Conservation (phyloP, 1,140 invertebrate genomes). For the Liolophura sinensis region DNA sequence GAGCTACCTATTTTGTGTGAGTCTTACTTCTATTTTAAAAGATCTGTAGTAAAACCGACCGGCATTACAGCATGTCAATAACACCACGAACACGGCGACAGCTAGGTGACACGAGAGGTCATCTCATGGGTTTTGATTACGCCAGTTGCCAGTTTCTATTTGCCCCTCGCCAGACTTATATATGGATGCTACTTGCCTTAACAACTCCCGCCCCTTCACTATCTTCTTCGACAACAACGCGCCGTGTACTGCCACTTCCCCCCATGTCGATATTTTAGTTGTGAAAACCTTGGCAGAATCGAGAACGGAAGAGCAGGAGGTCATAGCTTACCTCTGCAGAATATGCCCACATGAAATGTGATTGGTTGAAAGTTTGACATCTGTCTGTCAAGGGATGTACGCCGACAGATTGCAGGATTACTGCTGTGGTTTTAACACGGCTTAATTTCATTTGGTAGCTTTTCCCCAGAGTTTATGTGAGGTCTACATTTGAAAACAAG, state of each 20-base stretch:
- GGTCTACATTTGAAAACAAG: too few species aligned
- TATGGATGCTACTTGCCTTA: background rate
- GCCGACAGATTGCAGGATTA: too few species aligned
- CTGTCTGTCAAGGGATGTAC: too few species aligned
- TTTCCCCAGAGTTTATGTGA: too few species aligned
- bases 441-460: too few species aligned
- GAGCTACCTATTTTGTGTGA: too few species aligned
- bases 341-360: too few species aligned
- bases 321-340: too few species aligned
- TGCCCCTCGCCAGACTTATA: background rate
- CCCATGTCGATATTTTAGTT: slow-evolving; percentile 12
- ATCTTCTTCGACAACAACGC: slow-evolving; percentile 21
- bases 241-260: slow-evolving; percentile 17
- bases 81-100: background rate
- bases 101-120: background rate
- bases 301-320: background rate
- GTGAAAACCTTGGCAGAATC: background rate
- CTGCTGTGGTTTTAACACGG: too few species aligned
- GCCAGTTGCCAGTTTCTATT: background rate
- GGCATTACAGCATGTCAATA: background rate
- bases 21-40: background rate
- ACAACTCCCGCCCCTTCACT: slow-evolving; percentile 8
- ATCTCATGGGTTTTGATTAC: background rate
- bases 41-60: background rate
- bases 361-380: too few species aligned